Evolutionary conservation across 1,140 invertebrate species (phyloP).

Genomic region (Hydropsyche tenuis): DNA sequence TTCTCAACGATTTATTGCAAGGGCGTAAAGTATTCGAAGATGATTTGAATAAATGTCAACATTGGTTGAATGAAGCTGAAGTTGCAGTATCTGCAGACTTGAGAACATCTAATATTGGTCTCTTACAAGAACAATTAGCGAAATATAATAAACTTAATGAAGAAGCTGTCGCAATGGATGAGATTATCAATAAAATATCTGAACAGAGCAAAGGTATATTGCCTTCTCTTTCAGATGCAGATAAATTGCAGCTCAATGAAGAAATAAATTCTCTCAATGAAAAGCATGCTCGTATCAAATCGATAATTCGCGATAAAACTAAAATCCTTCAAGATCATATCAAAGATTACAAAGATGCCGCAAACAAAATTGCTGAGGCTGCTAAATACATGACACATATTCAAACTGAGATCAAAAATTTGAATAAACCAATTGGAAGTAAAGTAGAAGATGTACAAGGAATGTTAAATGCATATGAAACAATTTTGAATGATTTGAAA

Average conservation of each 20-base stretch:
- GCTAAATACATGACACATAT: slow-evolving; percentile 81
- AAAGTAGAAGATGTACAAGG: slow-evolving; percentile 84
- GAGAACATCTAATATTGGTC: slow-evolving; percentile 75
- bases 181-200: slow-evolving; percentile 74
- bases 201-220: slow-evolving; percentile 82
- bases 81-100: slow-evolving; percentile 81
- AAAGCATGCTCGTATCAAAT: slow-evolving; percentile 74
- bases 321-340: slow-evolving; percentile 75
- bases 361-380: slow-evolving; percentile 78
- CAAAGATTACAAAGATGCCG: slow-evolving; percentile 79
- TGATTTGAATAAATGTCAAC: slow-evolving; percentile 78
- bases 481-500: slow-evolving; percentile 79
- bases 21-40: slow-evolving; percentile 81
- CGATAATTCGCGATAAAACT: slow-evolving; percentile 77
- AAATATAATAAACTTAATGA: slow-evolving; percentile 83
- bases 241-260: slow-evolving; percentile 81
- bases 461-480: slow-evolving; percentile 78
- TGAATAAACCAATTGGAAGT: slow-evolving; percentile 85
- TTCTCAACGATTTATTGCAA: slow-evolving; percentile 75
- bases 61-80: slow-evolving; percentile 88
- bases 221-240: slow-evolving; percentile 82
- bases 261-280: slow-evolving; percentile 79
- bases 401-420: slow-evolving; percentile 80
- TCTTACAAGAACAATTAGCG: slow-evolving; percentile 82
- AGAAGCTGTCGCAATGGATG: slow-evolving; percentile 74